Conservation (phyloP, 1,140 invertebrate genomes). For the Drosophila watanabei region DNA sequence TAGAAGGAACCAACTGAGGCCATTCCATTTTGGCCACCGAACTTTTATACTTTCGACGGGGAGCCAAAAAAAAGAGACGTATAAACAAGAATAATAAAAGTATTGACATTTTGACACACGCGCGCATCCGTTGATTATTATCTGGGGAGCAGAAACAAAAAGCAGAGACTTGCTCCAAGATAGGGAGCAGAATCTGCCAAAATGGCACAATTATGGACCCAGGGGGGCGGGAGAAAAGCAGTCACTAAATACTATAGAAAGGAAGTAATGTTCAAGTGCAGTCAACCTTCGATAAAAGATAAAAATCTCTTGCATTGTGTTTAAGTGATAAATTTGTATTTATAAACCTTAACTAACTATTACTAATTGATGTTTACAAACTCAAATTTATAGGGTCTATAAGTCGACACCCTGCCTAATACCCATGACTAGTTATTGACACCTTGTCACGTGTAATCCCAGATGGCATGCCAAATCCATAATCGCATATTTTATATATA, state of each 20-base stretch:
- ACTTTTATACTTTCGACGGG: slow-evolving; percentile 60
- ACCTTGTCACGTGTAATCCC: slow-evolving; percentile 22
- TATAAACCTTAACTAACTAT: neutral
- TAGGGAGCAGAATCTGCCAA: slow-evolving; percentile 15
- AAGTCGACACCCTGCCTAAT: slow-evolving; percentile 18
- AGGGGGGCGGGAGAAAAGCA: neutral
- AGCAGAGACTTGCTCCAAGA: slow-evolving; percentile 7
- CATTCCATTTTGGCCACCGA: slow-evolving; percentile 4
- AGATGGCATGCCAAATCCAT: slow-evolving; percentile 20
- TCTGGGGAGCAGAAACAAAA: slow-evolving; percentile 30
- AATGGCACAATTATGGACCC: neutral
- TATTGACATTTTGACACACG: slow-evolving; percentile 60
- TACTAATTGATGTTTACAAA: neutral
- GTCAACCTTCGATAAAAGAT: neutral
- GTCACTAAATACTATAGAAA: slow-evolving; percentile 1
- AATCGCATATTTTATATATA: slow-evolving; percentile 23
- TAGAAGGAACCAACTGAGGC: slow-evolving; percentile 57
- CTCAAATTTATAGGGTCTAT: neutral
- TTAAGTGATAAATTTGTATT: neutral
- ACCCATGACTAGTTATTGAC: slow-evolving; percentile 39
- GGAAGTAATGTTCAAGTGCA: slow-evolving; percentile 7
- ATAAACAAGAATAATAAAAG: slow-evolving; percentile 42
- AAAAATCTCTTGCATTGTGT: slow-evolving; percentile 10
- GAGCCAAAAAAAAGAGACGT: slow-evolving; percentile 15
- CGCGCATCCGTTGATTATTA: slow-evolving; percentile 71